A percentile compares a stretch with the other conserved stretches of the same genome.
Conservation (phyloP, 2,797 vertebrate species). For the Rhyacichthys aspro region DNA sequence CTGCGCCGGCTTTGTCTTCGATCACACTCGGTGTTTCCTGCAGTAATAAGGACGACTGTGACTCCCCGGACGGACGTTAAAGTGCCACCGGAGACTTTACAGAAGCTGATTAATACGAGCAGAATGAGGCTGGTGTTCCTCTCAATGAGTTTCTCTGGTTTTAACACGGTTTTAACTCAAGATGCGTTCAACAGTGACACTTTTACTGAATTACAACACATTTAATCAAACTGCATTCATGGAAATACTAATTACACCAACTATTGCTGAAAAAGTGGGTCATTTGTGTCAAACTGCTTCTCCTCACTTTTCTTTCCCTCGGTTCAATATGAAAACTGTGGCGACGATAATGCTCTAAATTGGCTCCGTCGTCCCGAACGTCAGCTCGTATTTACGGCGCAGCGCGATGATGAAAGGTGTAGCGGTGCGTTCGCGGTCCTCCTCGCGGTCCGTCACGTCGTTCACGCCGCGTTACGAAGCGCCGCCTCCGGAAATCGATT, state of each 20-base stretch:
- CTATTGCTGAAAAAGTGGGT: too few relatives aligned
- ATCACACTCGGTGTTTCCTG: conserved; percentile 13
- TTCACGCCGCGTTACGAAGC: conserved; percentile 4
- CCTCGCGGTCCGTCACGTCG: background rate
- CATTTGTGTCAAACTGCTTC: too few relatives aligned
- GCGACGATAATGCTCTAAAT: conserved; percentile 20
- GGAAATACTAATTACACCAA: too few relatives aligned
- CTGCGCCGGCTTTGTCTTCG: conserved; percentile 11
- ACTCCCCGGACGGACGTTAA: conserved; percentile 49
- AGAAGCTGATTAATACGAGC: conserved; percentile 45
- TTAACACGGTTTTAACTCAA: too few relatives aligned
- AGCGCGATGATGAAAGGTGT: conserved; percentile 48
- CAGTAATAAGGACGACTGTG: conserved; percentile 36
- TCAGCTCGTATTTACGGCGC: conserved; percentile 57
- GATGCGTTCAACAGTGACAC: too few relatives aligned
- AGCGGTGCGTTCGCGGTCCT: conserved; percentile 18
- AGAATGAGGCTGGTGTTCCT: background rate
- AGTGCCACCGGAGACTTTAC: conserved; percentile 25
- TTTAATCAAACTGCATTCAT: too few relatives aligned
- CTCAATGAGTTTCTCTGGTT: too few relatives aligned
- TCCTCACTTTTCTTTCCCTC: background rate
- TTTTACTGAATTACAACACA: too few relatives aligned
- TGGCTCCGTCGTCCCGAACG: conserved; percentile 30
- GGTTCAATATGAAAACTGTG: background rate
- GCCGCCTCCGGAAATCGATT: conserved; percentile 45